Conservation (phyloP, 2,888 invertebrate species). For the Parasteatoda lunata region DNA sequence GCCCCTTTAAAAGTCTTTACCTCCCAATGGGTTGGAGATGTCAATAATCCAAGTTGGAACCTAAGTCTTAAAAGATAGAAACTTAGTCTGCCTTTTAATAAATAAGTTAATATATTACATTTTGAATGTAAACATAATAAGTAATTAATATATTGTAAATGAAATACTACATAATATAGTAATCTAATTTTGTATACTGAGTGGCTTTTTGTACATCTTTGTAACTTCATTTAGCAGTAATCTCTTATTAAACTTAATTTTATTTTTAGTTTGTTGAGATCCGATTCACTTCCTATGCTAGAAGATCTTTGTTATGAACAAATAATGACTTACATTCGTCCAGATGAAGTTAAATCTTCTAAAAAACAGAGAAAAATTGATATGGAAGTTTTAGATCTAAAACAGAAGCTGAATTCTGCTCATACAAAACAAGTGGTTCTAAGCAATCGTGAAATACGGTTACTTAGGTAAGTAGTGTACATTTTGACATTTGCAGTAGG, state of each 20-base stretch:
- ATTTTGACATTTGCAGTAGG: no score
- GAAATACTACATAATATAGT: neutral
- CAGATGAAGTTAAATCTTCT: constrained; percentile 87
- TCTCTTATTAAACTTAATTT: neutral
- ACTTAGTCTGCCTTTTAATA: no score
- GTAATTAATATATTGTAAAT: constrained; percentile 1
- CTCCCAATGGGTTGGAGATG: no score
- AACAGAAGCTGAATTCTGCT: constrained; percentile 83
- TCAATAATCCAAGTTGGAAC: no score
- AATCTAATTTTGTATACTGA: neutral
- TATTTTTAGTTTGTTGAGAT: constrained; percentile 80
- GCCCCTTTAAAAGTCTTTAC: no score
- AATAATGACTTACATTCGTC: constrained; percentile 86
- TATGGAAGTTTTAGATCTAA: constrained; percentile 90
- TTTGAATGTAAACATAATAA: no score
- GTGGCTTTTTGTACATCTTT: neutral
- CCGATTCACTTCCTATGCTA: constrained; percentile 82
- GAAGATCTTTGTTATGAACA: constrained; percentile 91
- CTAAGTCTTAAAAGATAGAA: no score
- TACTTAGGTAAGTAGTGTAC: constrained; percentile 79
- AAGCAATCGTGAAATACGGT: constrained; percentile 91
- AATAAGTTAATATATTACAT: no score
- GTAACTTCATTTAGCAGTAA: neutral
- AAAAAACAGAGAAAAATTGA: constrained; percentile 93
- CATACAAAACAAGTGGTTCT: constrained; percentile 85